phyloP scores from a whole-genome alignment of 2,888 invertebrate genomes.

The Phaonia tiefii region DNA sequence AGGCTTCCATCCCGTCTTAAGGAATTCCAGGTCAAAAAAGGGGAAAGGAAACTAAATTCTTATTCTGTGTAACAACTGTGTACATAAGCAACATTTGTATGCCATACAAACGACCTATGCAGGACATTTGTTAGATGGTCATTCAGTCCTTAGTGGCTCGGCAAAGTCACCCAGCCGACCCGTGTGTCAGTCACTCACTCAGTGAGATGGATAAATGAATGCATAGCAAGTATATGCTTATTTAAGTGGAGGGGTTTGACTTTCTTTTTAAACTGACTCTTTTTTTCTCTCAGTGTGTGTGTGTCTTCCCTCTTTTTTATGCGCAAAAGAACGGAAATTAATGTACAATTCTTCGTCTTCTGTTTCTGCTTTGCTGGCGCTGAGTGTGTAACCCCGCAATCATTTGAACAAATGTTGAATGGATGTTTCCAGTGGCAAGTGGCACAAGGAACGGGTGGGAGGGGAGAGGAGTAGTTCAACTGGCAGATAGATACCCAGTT shows the following conservation, averaged over 20 bases:
- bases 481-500: slow-evolving; percentile 58
- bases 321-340: slow-evolving; percentile 59
- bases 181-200: slow-evolving; percentile 8
- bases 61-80: slow-evolving; percentile 40
- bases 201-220: slow-evolving; percentile 32
- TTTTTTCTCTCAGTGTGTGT: slow-evolving; percentile 3
- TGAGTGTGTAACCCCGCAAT: too few relatives aligned
- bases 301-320: not conserved
- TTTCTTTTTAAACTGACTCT: slow-evolving; percentile 36
- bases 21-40: not conserved
- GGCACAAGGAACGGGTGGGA: not conserved
- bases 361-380: not conserved
- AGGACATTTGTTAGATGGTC: slow-evolving; percentile 54
- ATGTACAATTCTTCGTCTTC: slow-evolving; percentile 44
- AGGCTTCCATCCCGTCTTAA: not conserved
- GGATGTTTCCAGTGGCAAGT: not conserved
- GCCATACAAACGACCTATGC: slow-evolving; percentile 50
- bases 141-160: not conserved
- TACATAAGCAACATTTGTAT: slow-evolving; percentile 45
- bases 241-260: slow-evolving; percentile 50
- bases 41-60: slow-evolving; percentile 42
- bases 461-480: slow-evolving; percentile 16
- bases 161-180: not conserved
- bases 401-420: slow-evolving; percentile 8
- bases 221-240: slow-evolving; percentile 39